Evolutionary conservation across 2,113 vertebrate species (phyloP).

Genomic region (Ornithorhynchus anatinus): DNA sequence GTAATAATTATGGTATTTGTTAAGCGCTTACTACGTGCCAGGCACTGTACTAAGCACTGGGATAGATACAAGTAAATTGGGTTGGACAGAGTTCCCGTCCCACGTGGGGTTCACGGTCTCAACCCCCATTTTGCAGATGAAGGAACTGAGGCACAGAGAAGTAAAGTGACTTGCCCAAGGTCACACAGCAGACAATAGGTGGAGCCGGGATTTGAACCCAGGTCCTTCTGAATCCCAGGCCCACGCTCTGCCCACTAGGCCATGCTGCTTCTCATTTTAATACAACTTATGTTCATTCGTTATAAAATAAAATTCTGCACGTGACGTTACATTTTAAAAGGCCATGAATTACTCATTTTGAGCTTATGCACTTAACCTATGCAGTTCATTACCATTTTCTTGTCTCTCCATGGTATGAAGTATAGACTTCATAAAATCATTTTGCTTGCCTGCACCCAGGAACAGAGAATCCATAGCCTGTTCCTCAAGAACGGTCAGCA

Average conservation of each 20-base stretch:
- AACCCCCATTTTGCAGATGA: no score
- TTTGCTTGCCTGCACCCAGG: slow-evolving; percentile 77
- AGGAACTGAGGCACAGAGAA: no score
- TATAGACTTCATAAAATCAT: slow-evolving; percentile 83
- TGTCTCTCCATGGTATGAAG: slow-evolving; percentile 78
- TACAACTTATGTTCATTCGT: background rate
- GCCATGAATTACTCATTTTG: background rate
- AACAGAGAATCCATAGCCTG: slow-evolving; percentile 87
- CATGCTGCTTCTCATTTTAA: background rate
- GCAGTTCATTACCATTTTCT: slow-evolving; percentile 64
- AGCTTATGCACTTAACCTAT: background rate
- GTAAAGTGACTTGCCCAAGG: no score
- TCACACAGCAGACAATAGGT: no score
- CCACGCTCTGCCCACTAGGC: background rate
- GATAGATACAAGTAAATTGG: no score
- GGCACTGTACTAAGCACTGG: no score
- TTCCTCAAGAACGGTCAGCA: slow-evolving; percentile 83
- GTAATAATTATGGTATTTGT: no score
- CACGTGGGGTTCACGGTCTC: no score
- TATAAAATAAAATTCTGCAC: background rate
- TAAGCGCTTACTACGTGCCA: no score
- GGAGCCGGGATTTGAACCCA: background rate
- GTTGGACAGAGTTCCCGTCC: no score
- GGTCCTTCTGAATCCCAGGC: background rate
- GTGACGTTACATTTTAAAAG: background rate